Conservation (phyloP, 92 coral and sea anemone species). For the Diadumene lineata region DNA sequence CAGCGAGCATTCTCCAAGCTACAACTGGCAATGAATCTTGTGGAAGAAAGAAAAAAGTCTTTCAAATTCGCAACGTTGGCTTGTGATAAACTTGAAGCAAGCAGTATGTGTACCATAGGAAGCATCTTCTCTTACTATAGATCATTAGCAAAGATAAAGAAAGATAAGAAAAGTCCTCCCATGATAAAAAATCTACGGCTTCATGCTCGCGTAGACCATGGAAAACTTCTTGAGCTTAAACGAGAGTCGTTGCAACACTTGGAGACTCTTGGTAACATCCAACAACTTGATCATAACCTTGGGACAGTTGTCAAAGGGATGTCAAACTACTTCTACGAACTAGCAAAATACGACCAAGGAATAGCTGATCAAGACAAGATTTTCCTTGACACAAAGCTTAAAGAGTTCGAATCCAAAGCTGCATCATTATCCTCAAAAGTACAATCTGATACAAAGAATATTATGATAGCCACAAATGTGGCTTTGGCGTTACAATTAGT, state of each 20-base stretch:
- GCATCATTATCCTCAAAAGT: slow-evolving; percentile 15
- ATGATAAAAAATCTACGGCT: slow-evolving; percentile 40
- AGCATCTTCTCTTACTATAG: slow-evolving; percentile 25
- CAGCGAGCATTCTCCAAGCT: slow-evolving; percentile 38
- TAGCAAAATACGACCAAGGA: slow-evolving; percentile 52
- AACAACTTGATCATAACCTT: slow-evolving; percentile 34
- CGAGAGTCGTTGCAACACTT: slow-evolving; percentile 33
- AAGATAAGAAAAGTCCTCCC: slow-evolving; percentile 30
- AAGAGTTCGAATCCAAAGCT: slow-evolving; percentile 7
- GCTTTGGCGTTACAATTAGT: slow-evolving; percentile 19
- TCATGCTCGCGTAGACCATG: slow-evolving; percentile 41
- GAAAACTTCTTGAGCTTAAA: slow-evolving; percentile 44
- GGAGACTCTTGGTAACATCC: slow-evolving; percentile 39
- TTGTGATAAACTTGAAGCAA: slow-evolving; percentile 33
- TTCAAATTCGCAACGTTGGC: slow-evolving; percentile 13
- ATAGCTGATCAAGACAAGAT: slow-evolving; percentile 52
- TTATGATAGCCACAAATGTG: slow-evolving; percentile 11
- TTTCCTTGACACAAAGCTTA: slow-evolving; percentile 34
- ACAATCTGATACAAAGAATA: slow-evolving; percentile 9
- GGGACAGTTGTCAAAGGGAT: slow-evolving; percentile 39
- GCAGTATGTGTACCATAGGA: slow-evolving; percentile 20
- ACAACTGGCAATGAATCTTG: slow-evolving; percentile 40
- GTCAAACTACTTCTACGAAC: slow-evolving; percentile 37
- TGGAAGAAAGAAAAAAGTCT: slow-evolving; percentile 12
- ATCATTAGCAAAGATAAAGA: slow-evolving; percentile 36